Base-by-base conservation (phyloP, 2,113 vertebrate species). In the Cnemophilus loriae region DNA sequence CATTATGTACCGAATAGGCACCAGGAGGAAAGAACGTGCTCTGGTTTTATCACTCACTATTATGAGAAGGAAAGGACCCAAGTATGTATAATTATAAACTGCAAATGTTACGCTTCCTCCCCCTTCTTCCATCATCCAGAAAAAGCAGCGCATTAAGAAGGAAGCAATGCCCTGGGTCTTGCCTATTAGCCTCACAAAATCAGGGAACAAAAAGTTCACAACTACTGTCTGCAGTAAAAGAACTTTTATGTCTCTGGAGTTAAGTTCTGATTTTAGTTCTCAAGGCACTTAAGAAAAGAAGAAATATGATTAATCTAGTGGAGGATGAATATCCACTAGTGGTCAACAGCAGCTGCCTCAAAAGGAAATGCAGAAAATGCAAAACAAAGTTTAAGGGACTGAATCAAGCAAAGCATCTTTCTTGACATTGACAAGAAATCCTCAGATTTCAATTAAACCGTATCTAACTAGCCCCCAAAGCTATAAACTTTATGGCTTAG, bases 41-140 rank as follows among this genome's bases (percentile, higher is more conserved):
- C 93, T 86, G 70, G 81, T 95, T 97, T 97, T 96, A 97, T 95
- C 95, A 61, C 52, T 96, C n/a, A 44, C 64, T 69, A 76, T 97
- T 97, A 95, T 52, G 35, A 78, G 91, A 95, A 84, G 28, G 30
- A 93, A 97, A 97, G 86, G 68, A 89, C 84, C 30, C 49, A 90
- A 56, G 60, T 71, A 94, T 95, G 70, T 60, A 37, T 94, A 97
- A 97, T 96, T 97, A 95, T 87, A 95, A 94, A 64, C 85, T 67
- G n/a, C 12, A 97, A 96, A 97, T 97, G 82, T 95, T 95, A 97
- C 55, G 65, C 50, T 53, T 89, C 11, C 27, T 88, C 32, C 56
- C 26, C 4, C 35, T 75, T 37, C 50, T 93, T 96, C 70, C 50
- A 83, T 33, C 55, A 92, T 73, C 49, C 64, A 95, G 86, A 53